Base-by-base conservation (phyloP, 2,888 invertebrate species). In the Labia minor region DNA sequence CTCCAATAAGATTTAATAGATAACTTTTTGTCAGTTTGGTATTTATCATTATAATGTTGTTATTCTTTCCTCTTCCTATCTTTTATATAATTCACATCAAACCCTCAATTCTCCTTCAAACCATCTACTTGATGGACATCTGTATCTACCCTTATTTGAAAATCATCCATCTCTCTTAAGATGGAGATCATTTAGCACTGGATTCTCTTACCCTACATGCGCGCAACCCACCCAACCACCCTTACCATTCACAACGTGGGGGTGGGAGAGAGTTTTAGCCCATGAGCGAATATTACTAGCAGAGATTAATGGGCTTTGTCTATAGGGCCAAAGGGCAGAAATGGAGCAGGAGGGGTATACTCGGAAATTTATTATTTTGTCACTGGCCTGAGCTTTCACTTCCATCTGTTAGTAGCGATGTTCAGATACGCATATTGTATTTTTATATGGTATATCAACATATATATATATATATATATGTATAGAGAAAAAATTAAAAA, bases 321-420 rank as follows among this genome's bases (percentile, higher is more conserved):
- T 49, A 26, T 26, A 26, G 4, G 26, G 8, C 26, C 8, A 3
- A 6, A 26, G 26, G 26, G 26, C 26, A 14, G n/a, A 49, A 14
- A 3, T 4, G 49, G 49, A 14, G 16, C 8, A 14, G 16, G 49
- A 14, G 49, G 49, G 49, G 14, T 14, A 14, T 3, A 8, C 26
- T 26, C 26, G 26, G 49, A 49, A 49, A 49, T 49, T 49, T 49
- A 49, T 49, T 49, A 49, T 49, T 49, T 49, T 49, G 49, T 49
- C 49, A 49, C 49, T 49, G 49, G 49, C 14, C 49, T 14, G n/a
- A 49, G 49, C 49, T 49, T 49, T 49, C 49, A 49, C 49, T 49
- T 16, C n/a, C 49, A 49, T 49, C 49, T 49, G 49, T 49, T 49
- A 49, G 49, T 49, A n/a, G 49, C 49, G 14, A 49, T 49, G 49